Percentiles rank a stretch among this genome's conserved stretches.
Conservation (phyloP, 2,888 invertebrate species). For the Patella depressa region DNA sequence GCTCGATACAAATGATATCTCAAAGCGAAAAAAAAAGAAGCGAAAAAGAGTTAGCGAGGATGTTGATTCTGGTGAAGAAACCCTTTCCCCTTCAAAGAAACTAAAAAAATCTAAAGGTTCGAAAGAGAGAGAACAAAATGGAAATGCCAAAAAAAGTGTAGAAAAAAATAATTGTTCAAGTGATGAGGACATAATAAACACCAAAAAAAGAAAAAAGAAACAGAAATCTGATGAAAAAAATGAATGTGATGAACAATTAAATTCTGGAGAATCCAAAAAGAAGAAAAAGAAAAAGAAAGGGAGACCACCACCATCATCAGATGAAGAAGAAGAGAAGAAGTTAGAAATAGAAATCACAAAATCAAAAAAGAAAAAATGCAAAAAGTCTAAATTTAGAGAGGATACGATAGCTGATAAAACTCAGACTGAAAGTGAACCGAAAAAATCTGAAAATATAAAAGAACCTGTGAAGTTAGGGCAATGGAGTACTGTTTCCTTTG, state of each 20-base stretch:
- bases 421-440: neutral
- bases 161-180: too few species aligned
- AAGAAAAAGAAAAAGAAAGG: conserved; percentile 13
- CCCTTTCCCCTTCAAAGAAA: conserved; percentile 17
- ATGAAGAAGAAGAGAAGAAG: conserved; percentile 7
- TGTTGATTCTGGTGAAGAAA: neutral
- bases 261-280: neutral
- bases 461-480: conserved; percentile 36
- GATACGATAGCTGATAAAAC: neutral
- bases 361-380: conserved; percentile 21
- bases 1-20: neutral
- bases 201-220: conserved; percentile 22
- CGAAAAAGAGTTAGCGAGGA: conserved; percentile 4
- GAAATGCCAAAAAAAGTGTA: neutral
- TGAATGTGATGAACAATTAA: conserved; percentile 4
- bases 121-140: conserved; percentile 15
- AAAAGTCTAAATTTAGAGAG: conserved; percentile 7
- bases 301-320: neutral
- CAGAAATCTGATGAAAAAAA: neutral
- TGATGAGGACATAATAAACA: conserved; percentile 8
- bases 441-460: neutral
- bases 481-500: conserved; percentile 49
- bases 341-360: neutral
- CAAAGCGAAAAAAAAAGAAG: conserved; percentile 19
- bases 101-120: conserved; percentile 31